These are phyloP conservation scores for Scarus forsteni DNA, from an alignment of 2,797 vertebrate genomes.

Conservation along the genomic window DNA sequence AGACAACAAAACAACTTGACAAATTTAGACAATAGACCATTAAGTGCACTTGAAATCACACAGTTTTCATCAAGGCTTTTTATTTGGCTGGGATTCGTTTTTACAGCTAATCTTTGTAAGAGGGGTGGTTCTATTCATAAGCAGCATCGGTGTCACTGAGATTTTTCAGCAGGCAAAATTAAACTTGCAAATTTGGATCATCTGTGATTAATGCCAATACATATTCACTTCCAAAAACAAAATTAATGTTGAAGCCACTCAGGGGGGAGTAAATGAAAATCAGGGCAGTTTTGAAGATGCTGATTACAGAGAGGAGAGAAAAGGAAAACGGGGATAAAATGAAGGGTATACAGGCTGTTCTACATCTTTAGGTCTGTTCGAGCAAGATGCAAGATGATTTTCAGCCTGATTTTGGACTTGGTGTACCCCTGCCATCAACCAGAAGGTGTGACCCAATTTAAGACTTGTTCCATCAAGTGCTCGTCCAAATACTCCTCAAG, in stretches of 20 bases:
- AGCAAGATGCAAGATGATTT: too few species aligned
- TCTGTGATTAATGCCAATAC: slow-evolving; percentile 73
- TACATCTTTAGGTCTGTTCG: too few species aligned
- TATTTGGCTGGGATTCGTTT: slow-evolving; percentile 61
- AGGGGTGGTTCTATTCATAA: slow-evolving; percentile 22
- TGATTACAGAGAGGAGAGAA: slow-evolving; percentile 38
- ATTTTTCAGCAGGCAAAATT: slow-evolving; percentile 71
- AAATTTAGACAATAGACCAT: slow-evolving; percentile 74
- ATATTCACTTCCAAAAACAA: slow-evolving; percentile 63
- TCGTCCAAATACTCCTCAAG: too few species aligned
- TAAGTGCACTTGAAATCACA: slow-evolving; percentile 68
- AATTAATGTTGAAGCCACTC: slow-evolving; percentile 61
- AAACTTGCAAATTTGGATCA: slow-evolving; percentile 72
- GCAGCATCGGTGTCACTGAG: slow-evolving; percentile 56
- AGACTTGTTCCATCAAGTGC: too few species aligned
- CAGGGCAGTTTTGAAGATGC: slow-evolving; percentile 59
- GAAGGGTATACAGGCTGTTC: too few species aligned
- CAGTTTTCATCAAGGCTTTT: slow-evolving; percentile 68
- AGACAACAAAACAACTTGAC: slow-evolving; percentile 73
- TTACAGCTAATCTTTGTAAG: slow-evolving; percentile 37
- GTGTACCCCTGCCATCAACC: too few species aligned
- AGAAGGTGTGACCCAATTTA: too few species aligned
- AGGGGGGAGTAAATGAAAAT: slow-evolving; percentile 66
- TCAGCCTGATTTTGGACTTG: too few species aligned
- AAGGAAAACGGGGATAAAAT: slow-evolving; percentile 18